A percentile compares a stretch with the other conserved stretches of the same genome.
Conservation (phyloP, 2,797 vertebrate genomes). For the Uromys caudimaculatus region DNA sequence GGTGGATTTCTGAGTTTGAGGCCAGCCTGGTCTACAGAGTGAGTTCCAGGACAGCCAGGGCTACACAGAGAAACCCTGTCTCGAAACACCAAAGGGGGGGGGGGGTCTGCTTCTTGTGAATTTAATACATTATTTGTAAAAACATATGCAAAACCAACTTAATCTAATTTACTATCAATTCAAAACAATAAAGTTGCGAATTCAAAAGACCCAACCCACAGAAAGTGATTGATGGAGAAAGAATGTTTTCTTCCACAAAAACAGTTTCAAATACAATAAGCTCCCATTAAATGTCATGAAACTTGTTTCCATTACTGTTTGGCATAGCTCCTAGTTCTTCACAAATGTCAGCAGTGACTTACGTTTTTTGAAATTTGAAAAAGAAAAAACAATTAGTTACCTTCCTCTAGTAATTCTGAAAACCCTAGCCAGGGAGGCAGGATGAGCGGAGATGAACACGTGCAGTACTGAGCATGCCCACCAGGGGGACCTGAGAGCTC, state of each 20-base stretch:
- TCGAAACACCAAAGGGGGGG: too few species aligned
- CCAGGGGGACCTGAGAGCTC: conserved; percentile 91
- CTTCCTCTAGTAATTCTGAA: conserved; percentile 80
- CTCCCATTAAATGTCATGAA: conserved; percentile 82
- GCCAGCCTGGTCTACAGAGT: too few species aligned
- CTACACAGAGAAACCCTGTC: too few species aligned
- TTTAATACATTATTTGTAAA: conserved; percentile 46
- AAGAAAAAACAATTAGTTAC: conserved; percentile 70
- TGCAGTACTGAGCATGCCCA: conserved; percentile 86
- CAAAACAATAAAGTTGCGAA: conserved; percentile 51
- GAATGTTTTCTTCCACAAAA: conserved; percentile 39
- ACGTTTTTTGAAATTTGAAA: conserved; percentile 79
- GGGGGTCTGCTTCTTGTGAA: conserved; percentile 12
- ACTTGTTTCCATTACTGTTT: conserved; percentile 78
- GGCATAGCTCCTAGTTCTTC: conserved; percentile 80
- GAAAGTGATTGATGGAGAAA: conserved; percentile 42
- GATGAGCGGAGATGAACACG: conserved; percentile 85
- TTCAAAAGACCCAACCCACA: conserved; percentile 42
- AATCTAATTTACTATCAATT: conserved; percentile 45
- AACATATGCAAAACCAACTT: conserved; percentile 46
- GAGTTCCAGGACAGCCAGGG: too few species aligned
- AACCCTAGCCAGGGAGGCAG: conserved; percentile 84
- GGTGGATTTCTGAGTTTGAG: too few species aligned
- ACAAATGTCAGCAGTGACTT: conserved; percentile 71
- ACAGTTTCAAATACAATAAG: conserved; percentile 75